Conservation (phyloP, 2,888 invertebrate genomes). For the Smittia sp. region DNA sequence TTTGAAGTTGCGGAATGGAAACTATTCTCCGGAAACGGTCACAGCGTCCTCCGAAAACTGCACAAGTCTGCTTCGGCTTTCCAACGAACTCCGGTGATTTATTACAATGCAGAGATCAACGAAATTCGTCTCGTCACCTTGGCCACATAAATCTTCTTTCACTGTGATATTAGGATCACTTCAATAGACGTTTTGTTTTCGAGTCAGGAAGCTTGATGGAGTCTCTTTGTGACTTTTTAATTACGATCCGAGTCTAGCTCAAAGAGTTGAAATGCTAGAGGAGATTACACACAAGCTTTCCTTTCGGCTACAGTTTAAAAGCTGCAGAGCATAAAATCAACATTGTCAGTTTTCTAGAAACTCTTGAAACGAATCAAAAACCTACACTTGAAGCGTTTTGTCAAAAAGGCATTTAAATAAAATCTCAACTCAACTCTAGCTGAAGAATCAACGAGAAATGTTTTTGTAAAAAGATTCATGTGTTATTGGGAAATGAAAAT, state of each 20-base stretch:
- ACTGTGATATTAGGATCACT: constrained; percentile 2
- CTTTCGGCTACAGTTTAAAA: constrained; percentile 6
- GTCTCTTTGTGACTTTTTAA: background rate
- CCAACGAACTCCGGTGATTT: background rate
- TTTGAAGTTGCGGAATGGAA: background rate
- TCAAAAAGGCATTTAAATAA: background rate
- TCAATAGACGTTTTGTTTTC: background rate
- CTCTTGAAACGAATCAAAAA: background rate
- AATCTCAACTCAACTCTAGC: background rate
- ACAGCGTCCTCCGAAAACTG: background rate
- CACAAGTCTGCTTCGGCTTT: background rate
- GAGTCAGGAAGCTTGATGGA: background rate
- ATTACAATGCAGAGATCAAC: background rate
- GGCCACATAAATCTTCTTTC: background rate
- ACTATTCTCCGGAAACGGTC: background rate
- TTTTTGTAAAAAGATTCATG: constrained; percentile 9
- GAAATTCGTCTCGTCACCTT: background rate
- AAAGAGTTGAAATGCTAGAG: no score
- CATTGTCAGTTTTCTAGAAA: constrained; percentile 14
- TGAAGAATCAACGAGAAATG: background rate
- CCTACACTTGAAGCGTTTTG: background rate
- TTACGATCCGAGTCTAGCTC: no score
- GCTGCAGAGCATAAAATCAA: constrained; percentile 25
- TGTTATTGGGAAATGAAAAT: background rate
- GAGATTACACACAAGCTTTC: no score